These are phyloP conservation scores for Epizoanthus ramosus DNA, from an alignment of 92 coral and sea anemone species.

Conservation along the genomic window DNA sequence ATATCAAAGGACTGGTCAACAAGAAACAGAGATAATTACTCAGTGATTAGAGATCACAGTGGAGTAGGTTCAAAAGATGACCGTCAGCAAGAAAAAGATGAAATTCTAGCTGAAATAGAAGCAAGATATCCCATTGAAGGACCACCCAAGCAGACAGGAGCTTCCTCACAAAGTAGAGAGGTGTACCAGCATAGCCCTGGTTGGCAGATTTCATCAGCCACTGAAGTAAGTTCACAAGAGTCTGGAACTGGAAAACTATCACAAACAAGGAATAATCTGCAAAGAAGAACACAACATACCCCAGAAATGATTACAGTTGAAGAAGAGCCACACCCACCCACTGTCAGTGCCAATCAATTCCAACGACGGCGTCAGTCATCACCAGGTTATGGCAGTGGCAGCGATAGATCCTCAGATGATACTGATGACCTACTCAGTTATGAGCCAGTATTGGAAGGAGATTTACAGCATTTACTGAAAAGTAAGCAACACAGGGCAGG, in stretches of 20 bases:
- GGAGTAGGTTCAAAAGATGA: too few relatives aligned
- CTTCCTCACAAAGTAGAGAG: constrained; percentile 14
- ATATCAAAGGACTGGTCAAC: too few relatives aligned
- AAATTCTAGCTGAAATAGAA: too few relatives aligned
- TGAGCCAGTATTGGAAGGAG: constrained; percentile 80
- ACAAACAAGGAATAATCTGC: too few relatives aligned
- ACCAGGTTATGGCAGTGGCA: constrained; percentile 3
- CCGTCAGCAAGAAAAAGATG: too few relatives aligned
- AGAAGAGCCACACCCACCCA: background rate
- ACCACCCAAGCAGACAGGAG: constrained; percentile 38
- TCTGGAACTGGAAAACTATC: too few relatives aligned
- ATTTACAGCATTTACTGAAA: constrained; percentile 62
- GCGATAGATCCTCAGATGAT: constrained; percentile 58
- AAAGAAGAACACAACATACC: background rate
- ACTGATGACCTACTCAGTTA: constrained; percentile 85
- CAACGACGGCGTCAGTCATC: constrained; percentile 7
- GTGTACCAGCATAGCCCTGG: background rate
- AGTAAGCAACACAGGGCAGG: background rate
- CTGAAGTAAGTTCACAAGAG: background rate
- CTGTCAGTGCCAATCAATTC: background rate
- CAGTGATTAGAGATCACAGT: too few relatives aligned
- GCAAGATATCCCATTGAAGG: background rate
- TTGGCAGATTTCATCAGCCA: background rate
- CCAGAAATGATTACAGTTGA: constrained; percentile 8
- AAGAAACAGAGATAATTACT: too few relatives aligned